Percentiles rank a stretch among this genome's conserved stretches.
These are phyloP conservation scores for Desoria tigrina DNA, from an alignment of 2,888 invertebrate genomes.

Conservation along the genomic window DNA sequence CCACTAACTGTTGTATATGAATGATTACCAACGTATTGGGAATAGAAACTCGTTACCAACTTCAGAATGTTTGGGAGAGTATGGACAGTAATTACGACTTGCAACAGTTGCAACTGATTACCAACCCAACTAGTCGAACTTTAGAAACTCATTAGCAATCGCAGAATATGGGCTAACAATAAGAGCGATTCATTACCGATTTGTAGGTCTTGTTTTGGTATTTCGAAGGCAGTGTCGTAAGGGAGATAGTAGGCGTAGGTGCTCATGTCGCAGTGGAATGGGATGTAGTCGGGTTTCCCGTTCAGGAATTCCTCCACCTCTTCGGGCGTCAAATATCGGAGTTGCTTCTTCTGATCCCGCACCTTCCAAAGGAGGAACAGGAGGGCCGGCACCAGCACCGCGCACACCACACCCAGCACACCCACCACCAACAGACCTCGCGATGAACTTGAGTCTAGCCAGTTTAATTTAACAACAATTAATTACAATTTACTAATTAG, in stretches of 20 bases:
- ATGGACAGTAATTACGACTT: no score
- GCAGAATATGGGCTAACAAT: no score
- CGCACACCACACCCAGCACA: slow-evolving; percentile 25
- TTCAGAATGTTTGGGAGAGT: no score
- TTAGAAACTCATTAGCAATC: no score
- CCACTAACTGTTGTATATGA: no score
- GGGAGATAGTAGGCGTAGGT: slow-evolving; percentile 43
- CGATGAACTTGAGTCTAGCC: slow-evolving; percentile 32
- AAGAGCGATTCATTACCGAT: slow-evolving; percentile 25
- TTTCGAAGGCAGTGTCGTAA: slow-evolving; percentile 31
- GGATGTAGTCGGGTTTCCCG: slow-evolving; percentile 37
- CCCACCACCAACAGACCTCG: slow-evolving; percentile 29
- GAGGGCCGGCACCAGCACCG: slow-evolving; percentile 26
- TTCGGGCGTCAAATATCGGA: slow-evolving; percentile 30
- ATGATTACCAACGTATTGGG: no score
- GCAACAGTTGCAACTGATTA: no score
- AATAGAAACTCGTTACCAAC: no score
- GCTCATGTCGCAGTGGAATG: slow-evolving; percentile 42
- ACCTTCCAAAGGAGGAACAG: slow-evolving; percentile 36
- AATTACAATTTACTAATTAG: background rate
- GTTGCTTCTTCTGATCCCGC: slow-evolving; percentile 18
- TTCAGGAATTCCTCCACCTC: slow-evolving; percentile 36
- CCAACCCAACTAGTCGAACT: no score
- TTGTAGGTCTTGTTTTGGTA: slow-evolving; percentile 28
- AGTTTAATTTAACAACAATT: background rate